A percentile compares a stretch with the other conserved stretches of the same genome.
Conservation (phyloP, 2,797 vertebrate species). For the Poliocrania exsul region DNA sequence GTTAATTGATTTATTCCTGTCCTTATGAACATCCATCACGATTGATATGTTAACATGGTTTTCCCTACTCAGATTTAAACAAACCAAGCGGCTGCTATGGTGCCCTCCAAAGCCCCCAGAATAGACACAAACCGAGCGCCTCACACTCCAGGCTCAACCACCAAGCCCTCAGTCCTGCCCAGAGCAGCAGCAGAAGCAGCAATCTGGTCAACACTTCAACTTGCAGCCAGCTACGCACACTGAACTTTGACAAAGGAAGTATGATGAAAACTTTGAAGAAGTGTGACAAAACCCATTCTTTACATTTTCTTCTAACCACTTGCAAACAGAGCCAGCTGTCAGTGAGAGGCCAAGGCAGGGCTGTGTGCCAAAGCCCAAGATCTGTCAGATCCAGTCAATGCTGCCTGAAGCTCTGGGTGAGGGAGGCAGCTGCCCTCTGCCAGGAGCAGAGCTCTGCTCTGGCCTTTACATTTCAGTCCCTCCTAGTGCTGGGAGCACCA, state of each 20-base stretch:
- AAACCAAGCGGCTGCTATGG: background rate
- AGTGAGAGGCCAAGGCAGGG: background rate
- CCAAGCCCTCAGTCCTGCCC: background rate
- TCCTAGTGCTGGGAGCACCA: background rate
- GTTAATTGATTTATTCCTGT: constrained; percentile 3
- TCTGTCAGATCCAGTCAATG: background rate
- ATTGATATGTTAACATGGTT: background rate
- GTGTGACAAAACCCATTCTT: background rate
- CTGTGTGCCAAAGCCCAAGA: accelerated
- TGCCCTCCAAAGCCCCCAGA: background rate
- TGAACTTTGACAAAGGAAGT: background rate
- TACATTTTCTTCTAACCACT: background rate
- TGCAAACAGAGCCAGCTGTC: background rate
- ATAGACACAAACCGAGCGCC: background rate
- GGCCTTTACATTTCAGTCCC: background rate
- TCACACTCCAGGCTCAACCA: background rate
- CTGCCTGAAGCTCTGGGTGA: background rate
- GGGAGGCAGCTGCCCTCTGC: background rate
- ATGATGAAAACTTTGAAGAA: background rate
- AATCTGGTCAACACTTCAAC: background rate
- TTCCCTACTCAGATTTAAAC: background rate
- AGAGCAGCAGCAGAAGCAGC: background rate
- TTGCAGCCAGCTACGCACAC: accelerated
- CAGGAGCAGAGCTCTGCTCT: background rate
- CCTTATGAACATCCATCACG: accelerated